Evolutionary conservation across 1,140 invertebrate species (phyloP).

Genomic region (Gryllus bimaculatus): DNA sequence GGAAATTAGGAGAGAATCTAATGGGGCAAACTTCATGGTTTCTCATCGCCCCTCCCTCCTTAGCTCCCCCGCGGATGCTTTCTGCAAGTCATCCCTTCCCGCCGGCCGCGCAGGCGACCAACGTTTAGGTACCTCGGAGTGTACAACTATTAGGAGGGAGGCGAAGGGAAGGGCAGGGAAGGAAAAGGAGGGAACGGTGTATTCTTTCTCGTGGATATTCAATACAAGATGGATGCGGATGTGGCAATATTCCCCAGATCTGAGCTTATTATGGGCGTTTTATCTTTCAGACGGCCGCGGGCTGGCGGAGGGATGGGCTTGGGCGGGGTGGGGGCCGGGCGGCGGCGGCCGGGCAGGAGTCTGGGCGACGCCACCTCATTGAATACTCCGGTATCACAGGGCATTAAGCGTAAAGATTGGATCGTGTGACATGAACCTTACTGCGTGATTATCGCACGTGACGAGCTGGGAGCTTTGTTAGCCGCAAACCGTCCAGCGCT

Average conservation of each 20-base stretch:
- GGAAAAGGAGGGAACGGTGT: background rate
- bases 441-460: background rate
- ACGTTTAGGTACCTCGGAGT: background rate
- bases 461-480: background rate
- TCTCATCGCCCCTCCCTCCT: background rate
- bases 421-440: background rate
- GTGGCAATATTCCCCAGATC: background rate
- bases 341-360: background rate
- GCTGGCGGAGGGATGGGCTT: no score
- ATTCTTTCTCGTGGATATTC: background rate
- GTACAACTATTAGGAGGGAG: background rate
- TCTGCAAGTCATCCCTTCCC: background rate
- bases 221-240: background rate
- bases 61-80: background rate
- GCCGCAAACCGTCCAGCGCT: background rate
- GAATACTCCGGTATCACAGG: background rate
- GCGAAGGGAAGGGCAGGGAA: background rate
- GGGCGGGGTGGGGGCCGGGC: no score
- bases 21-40: constrained; percentile 3
- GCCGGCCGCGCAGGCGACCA: background rate
- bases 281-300: background rate
- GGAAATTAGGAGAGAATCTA: constrained; percentile 4
- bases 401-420: constrained; percentile 1
- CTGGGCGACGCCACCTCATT: background rate
- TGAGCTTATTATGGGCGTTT: background rate